Percentiles rank a stretch among this genome's conserved stretches.
Evolutionary conservation across 2,888 invertebrate species (phyloP).

Genomic region (Lamproptera curius): DNA sequence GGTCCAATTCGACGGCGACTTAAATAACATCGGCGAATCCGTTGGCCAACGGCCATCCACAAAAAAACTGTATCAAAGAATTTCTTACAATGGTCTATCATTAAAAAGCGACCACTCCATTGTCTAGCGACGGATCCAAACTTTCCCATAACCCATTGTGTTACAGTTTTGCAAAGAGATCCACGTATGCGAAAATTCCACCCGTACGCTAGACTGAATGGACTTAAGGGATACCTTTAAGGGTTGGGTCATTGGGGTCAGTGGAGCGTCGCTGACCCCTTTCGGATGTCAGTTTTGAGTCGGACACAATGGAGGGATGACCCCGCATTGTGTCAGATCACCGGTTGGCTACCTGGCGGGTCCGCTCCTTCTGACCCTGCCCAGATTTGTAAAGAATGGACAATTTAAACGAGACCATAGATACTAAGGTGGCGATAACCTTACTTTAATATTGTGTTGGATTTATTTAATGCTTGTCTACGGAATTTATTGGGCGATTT

Average conservation of each 20-base stretch:
- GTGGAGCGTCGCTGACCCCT: constrained; percentile 68
- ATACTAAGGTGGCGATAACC: constrained; percentile 71
- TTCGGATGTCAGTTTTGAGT: constrained; percentile 70
- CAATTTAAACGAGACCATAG: constrained; percentile 72
- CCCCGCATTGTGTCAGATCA: constrained; percentile 51
- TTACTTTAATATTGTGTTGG: constrained; percentile 30
- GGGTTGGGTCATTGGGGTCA: constrained; percentile 71
- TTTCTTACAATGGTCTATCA: constrained; percentile 66
- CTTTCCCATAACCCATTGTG: constrained; percentile 63
- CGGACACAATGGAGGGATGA: no score
- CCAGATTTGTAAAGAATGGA: constrained; percentile 55
- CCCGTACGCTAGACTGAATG: no score
- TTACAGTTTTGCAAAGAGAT: constrained; percentile 75
- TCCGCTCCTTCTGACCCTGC: constrained; percentile 54
- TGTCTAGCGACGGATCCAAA: constrained; percentile 58
- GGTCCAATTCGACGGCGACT: constrained; percentile 48
- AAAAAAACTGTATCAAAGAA: constrained; percentile 67
- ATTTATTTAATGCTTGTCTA: constrained; percentile 25
- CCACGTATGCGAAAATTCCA: constrained; percentile 74
- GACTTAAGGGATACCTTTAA: constrained; percentile 67
- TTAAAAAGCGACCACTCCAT: constrained; percentile 73
- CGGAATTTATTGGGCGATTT: not conserved
- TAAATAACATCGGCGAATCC: constrained; percentile 72
- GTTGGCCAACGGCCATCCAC: constrained; percentile 72
- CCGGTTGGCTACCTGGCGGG: constrained; percentile 69